Percentiles rank a stretch among this genome's conserved stretches.
phyloP scores from a whole-genome alignment of 1,140 invertebrate species.

The Antheraea pernyi region DNA sequence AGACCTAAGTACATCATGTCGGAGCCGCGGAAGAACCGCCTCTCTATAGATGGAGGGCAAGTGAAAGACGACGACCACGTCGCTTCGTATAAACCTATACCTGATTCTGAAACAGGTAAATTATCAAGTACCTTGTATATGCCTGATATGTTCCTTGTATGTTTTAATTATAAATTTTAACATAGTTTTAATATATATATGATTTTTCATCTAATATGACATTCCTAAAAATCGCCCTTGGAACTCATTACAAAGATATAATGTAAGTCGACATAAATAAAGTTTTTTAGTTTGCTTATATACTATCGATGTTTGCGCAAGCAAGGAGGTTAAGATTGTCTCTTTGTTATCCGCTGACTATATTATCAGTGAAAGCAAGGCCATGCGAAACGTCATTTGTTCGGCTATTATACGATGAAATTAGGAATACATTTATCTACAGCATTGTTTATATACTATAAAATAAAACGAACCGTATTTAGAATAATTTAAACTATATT shows the following conservation, averaged over 20 bases:
- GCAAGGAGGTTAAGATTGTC: too few relatives aligned
- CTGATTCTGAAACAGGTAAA: conserved; percentile 80
- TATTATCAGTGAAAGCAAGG: conserved; percentile 26
- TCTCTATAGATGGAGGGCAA: conserved; percentile 69
- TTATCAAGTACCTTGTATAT: conserved; percentile 14
- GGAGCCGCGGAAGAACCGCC: conserved; percentile 68
- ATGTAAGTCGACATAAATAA: too few relatives aligned
- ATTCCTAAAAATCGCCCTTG: neutral
- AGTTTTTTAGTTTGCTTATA: too few relatives aligned
- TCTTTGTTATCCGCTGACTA: neutral
- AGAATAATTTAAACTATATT: too few relatives aligned
- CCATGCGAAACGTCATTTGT: conserved; percentile 25
- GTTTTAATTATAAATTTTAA: neutral
- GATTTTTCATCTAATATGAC: conserved; percentile 3
- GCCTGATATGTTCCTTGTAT: neutral
- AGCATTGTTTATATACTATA: neutral
- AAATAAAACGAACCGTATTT: neutral
- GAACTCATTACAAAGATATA: too few relatives aligned
- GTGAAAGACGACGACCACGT: conserved; percentile 66
- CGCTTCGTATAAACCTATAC: conserved; percentile 80
- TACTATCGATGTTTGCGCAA: too few relatives aligned
- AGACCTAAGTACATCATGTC: conserved; percentile 61
- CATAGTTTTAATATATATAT: neutral
- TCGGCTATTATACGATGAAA: conserved; percentile 15
- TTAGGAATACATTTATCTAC: neutral